Conservation (phyloP, 2,888 invertebrate species). For the Athalia cordata region DNA sequence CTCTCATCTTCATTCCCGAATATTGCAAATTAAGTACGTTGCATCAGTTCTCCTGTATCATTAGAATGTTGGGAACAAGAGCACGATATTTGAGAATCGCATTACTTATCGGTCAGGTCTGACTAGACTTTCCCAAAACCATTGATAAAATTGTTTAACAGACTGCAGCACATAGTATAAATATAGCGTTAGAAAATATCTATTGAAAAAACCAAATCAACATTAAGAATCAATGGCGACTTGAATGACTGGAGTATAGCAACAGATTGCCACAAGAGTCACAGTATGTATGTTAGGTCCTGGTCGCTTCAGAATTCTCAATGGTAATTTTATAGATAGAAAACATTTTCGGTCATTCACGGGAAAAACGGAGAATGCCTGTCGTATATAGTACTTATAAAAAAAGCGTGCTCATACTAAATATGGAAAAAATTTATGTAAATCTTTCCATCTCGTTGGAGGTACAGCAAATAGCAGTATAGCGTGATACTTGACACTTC, state of each 20-base stretch:
- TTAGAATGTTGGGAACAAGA: not conserved
- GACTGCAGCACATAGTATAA: constrained; percentile 17
- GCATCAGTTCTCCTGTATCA: not conserved
- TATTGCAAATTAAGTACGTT: constrained; percentile 23
- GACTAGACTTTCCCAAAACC: not conserved
- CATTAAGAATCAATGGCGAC: constrained; percentile 23
- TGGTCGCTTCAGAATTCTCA: constrained; percentile 21
- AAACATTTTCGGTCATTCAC: constrained; percentile 8
- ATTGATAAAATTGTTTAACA: constrained; percentile 16
- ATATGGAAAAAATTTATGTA: constrained; percentile 17
- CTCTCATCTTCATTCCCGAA: too few relatives aligned
- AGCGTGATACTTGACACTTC: constrained; percentile 38
- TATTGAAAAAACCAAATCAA: constrained; percentile 23
- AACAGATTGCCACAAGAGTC: not conserved
- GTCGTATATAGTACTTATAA: constrained; percentile 15
- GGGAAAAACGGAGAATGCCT: constrained; percentile 12
- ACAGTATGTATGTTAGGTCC: not conserved
- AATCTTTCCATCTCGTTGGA: constrained; percentile 11
- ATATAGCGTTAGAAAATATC: constrained; percentile 37
- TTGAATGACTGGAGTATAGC: not conserved
- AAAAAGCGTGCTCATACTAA: constrained; percentile 31
- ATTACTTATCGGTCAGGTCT: not conserved
- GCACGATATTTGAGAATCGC: not conserved
- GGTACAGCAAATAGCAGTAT: constrained; percentile 25
- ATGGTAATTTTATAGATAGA: constrained; percentile 21